Evolutionary conservation across 2,113 vertebrate species (phyloP).

Genomic region (Crotalus tigris): DNA sequence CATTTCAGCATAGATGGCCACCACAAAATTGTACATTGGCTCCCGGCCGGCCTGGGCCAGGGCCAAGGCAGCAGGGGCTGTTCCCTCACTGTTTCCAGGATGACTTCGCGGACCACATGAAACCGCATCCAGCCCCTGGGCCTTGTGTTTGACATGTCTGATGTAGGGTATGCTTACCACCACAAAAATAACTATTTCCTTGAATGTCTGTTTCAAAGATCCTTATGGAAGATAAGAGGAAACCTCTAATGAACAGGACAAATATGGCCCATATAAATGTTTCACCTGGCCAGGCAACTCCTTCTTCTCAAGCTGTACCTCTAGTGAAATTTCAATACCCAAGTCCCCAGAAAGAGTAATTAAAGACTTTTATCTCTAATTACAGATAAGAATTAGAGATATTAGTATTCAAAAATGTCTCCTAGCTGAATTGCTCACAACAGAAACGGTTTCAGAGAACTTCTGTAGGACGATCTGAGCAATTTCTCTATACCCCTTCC

Average conservation of each 20-base stretch:
- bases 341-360: background rate
- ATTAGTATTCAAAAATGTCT: background rate
- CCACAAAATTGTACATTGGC: too few relatives aligned
- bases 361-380: background rate
- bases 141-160: too few relatives aligned
- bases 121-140: too few relatives aligned
- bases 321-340: background rate
- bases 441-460: background rate
- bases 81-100: too few relatives aligned
- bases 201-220: background rate
- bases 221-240: background rate
- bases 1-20: too few relatives aligned
- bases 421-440: background rate
- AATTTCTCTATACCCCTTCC: background rate
- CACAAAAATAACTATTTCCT: background rate
- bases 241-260: background rate
- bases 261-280: background rate
- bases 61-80: too few relatives aligned
- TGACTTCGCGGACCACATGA: too few relatives aligned
- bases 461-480: background rate
- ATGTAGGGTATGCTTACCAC: background rate
- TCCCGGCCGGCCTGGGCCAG: too few relatives aligned
- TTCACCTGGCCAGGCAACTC: background rate
- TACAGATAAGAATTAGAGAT: background rate
- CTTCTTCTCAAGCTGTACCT: background rate